A percentile compares a stretch with the other conserved stretches of the same genome.
phyloP scores from a whole-genome alignment of 2,113 vertebrate species.

The Pyrgilauda ruficollis region DNA sequence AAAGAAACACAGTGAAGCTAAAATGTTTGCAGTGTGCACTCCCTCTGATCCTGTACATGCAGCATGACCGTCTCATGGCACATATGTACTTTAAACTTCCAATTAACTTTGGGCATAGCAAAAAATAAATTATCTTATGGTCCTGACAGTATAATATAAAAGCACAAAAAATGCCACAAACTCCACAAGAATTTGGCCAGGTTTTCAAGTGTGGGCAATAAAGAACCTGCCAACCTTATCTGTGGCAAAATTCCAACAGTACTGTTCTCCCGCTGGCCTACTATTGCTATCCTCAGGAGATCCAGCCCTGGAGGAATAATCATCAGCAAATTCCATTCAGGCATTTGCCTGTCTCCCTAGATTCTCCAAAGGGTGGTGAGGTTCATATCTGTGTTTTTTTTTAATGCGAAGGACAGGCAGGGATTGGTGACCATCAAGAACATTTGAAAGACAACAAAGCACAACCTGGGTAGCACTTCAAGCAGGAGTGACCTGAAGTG shows the following conservation, averaged over 20 bases:
- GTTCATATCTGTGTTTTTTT: not conserved
- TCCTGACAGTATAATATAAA: not conserved
- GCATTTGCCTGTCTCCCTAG: not conserved
- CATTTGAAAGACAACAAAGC: not conserved
- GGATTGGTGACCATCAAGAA: not conserved
- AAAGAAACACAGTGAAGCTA: not conserved
- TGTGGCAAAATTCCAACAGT: not conserved
- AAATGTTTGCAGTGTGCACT: not conserved
- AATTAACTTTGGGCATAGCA: not conserved
- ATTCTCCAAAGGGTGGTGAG: not conserved
- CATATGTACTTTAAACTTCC: accelerated
- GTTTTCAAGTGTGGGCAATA: not conserved
- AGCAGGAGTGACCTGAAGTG: not conserved
- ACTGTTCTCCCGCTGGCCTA: not conserved
- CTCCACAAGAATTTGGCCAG: not conserved
- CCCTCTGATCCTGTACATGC: not conserved
- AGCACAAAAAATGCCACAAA: not conserved
- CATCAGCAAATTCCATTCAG: not conserved
- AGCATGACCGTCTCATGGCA: not conserved
- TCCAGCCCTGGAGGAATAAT: not conserved
- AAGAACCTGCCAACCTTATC: not conserved
- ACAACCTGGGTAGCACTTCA: not conserved
- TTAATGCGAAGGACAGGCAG: not conserved
- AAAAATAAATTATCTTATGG: not conserved
- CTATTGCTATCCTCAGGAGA: not conserved